phyloP scores from a whole-genome alignment of 2,888 invertebrate species.

The Synanthedon tipuliformis region DNA sequence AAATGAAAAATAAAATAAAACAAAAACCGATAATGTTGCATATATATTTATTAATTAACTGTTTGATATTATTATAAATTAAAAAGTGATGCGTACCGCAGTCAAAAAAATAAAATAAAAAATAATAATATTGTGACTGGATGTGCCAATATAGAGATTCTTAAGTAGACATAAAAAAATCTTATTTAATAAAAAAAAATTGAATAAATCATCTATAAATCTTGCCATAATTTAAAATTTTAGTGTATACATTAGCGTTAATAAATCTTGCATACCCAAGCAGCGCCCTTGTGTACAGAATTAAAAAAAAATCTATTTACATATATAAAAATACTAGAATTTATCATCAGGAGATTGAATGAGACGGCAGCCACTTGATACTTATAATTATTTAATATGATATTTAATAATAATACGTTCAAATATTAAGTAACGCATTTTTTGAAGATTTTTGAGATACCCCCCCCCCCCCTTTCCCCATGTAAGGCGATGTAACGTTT shows the following conservation, averaged over 20 bases:
- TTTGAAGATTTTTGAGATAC: no score
- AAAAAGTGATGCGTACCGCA: constrained; percentile 20
- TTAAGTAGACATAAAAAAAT: constrained; percentile 7
- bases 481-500: no score
- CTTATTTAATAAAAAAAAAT: background rate
- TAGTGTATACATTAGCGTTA: constrained; percentile 30
- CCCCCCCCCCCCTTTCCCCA: no score
- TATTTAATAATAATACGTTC: no score
- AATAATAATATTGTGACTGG: constrained; percentile 36
- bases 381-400: no score
- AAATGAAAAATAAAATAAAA: constrained; percentile 25
- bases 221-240: constrained; percentile 14
- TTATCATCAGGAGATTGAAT: no score
- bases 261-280: constrained; percentile 37
- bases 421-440: no score
- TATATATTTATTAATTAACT: constrained; percentile 69
- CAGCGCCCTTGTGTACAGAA: constrained; percentile 44
- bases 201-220: background rate
- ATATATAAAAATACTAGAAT: constrained; percentile 50
- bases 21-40: constrained; percentile 49
- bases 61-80: constrained; percentile 46
- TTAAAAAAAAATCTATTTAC: constrained; percentile 35
- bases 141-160: constrained; percentile 48
- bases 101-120: constrained; percentile 21
- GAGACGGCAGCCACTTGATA: no score